A percentile compares a stretch with the other conserved stretches of the same genome.
Conservation (phyloP, 1,140 invertebrate species). For the Leucophenga varia region DNA sequence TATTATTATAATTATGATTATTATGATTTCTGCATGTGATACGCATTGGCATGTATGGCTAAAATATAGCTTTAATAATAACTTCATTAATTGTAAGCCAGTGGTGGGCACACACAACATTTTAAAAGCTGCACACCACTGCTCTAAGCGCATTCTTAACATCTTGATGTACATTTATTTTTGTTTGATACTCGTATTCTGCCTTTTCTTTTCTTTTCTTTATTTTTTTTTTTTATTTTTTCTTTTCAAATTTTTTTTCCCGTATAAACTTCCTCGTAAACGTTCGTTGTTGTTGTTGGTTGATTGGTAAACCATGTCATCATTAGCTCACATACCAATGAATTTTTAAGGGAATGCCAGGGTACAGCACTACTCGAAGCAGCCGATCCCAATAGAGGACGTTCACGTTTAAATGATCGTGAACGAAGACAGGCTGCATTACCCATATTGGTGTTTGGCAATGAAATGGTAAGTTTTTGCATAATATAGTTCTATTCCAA, state of each 20-base stretch:
- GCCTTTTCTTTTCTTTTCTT: constrained; percentile 8
- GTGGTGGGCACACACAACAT: too few relatives aligned
- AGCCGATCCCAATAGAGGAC: constrained; percentile 59
- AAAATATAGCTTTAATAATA: too few relatives aligned
- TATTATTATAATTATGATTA: too few relatives aligned
- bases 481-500: too few relatives aligned
- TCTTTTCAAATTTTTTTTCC: constrained; percentile 31
- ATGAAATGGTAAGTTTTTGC: constrained; percentile 69
- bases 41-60: too few relatives aligned
- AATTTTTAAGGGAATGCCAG: constrained; percentile 73
- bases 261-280: constrained; percentile 34
- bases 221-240: constrained; percentile 13
- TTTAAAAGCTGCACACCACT: too few relatives aligned
- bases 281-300: constrained; percentile 18
- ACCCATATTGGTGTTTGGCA: constrained; percentile 88
- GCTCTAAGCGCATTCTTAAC: too few relatives aligned
- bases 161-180: constrained; percentile 20
- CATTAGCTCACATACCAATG: constrained; percentile 73
- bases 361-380: constrained; percentile 59
- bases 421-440: constrained; percentile 88
- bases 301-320: constrained; percentile 18
- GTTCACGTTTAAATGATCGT: constrained; percentile 77
- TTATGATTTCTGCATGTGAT: too few relatives aligned
- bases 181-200: constrained; percentile 21
- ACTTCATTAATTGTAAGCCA: too few relatives aligned